Evolutionary conservation across 2,888 invertebrate species (phyloP).

Genomic region (Nephrotoma flavescens): DNA sequence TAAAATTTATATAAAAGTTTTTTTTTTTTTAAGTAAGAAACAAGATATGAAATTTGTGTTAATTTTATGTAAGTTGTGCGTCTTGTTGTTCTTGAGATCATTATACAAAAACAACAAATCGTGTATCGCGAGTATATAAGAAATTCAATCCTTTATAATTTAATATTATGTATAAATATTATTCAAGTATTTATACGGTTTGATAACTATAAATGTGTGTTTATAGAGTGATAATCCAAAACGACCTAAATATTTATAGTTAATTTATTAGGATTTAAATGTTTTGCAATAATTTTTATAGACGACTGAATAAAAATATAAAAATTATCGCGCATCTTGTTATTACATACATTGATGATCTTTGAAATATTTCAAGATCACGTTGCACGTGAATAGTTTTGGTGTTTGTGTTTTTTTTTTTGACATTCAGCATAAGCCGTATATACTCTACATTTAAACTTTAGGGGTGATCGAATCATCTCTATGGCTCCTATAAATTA

Average conservation of each 20-base stretch:
- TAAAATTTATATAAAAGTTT: neutral
- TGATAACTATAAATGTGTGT: neutral
- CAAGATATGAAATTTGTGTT: neutral
- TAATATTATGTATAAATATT: neutral
- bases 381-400: neutral
- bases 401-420: no score
- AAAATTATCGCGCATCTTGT: neutral
- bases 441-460: neutral
- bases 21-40: conserved; percentile 1
- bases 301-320: no score
- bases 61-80: neutral
- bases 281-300: neutral
- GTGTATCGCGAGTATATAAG: neutral
- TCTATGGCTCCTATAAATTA: neutral
- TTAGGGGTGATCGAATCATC: neutral
- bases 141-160: neutral
- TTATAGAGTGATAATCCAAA: neutral
- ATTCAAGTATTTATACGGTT: neutral
- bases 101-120: neutral
- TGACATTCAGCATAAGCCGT: no score
- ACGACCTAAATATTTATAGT: neutral
- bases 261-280: neutral
- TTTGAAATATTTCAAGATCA: neutral
- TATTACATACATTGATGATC: neutral
- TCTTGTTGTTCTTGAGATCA: neutral